Base-by-base conservation (phyloP, 2,888 invertebrate species). In the Polydesmus complanatus region DNA sequence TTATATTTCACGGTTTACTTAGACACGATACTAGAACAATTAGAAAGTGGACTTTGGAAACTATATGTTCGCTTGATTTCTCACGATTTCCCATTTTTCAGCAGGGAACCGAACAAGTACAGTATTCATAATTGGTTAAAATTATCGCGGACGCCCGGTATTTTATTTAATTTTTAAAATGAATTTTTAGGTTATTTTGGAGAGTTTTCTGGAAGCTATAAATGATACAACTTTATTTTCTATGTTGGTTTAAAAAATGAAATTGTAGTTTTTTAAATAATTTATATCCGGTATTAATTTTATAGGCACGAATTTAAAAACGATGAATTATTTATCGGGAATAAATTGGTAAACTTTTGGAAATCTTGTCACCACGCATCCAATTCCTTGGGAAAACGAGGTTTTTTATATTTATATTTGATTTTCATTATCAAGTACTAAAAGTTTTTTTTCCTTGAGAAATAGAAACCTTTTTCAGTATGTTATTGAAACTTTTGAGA, bases 211-310 rank as follows among this genome's bases (percentile, higher is more conserved):
- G 52, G 52, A 52, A 52, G 58, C 27, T 19, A 27, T 58, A 11
- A 58, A 58, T 51, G 58, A 58, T 51, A 52, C 27, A 52, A 21
- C 58, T 27, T 52, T 58, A 14, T 58, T 48, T 52, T 25, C 58
- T 27, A 51, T 26, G 58, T 58, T 52, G 52, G 25, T 18, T 22
- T 14, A 5, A 37, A 37, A 14, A 37, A 8, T 37, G 14, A 37
- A 8, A 37, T 37, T 37, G 5, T 37, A 8, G 5, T 37, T 37
- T 37, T 14, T 37, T 37, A 5, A 14, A 8, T 37, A 37, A 37
- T 37, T 37, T 8, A 37, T 37, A 37, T 8, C 37, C n/a, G n/a
- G n/a, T n/a, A 37, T 37, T 37, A 8, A 5, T 37, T 37, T 37
- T 8, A 37, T 14, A 37, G 37, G 14, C n/a, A n/a, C n/a, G n/a